phyloP scores from a whole-genome alignment of 2,113 vertebrate genomes.

The Callipepla californica region DNA sequence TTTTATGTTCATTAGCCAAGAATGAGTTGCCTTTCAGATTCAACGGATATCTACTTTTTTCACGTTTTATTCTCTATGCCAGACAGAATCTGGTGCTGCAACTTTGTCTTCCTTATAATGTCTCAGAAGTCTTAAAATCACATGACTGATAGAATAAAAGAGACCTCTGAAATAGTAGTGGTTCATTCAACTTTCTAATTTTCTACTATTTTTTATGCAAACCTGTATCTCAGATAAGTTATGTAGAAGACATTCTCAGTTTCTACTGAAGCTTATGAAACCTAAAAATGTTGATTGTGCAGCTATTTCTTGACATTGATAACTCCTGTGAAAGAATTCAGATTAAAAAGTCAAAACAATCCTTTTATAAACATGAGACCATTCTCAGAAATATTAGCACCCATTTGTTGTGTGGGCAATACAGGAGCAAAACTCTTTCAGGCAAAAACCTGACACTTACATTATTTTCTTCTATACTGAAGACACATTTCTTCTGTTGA shows the following conservation, averaged over 20 bases:
- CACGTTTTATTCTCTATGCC: not conserved
- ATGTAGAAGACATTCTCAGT: not conserved
- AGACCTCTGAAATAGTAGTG: not conserved
- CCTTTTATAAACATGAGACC: not conserved
- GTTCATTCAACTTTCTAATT: fast-evolving
- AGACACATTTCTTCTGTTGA: not conserved
- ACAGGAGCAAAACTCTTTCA: not conserved
- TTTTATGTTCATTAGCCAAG: not conserved
- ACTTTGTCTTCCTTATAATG: fast-evolving
- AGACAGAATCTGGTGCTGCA: not conserved
- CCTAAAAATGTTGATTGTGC: not conserved
- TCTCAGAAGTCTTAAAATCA: not conserved
- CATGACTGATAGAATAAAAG: not conserved
- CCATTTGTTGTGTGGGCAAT: not conserved
- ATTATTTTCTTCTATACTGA: not conserved
- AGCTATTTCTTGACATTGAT: not conserved
- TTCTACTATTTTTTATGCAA: not conserved
- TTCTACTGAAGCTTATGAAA: not conserved
- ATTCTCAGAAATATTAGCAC: not conserved
- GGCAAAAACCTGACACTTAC: not conserved
- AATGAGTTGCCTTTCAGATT: not conserved
- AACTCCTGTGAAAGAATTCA: not conserved
- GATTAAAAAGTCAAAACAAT: not conserved
- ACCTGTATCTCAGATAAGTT: not conserved
- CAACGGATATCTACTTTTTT: not conserved